Base-by-base conservation (phyloP, 2,797 vertebrate species). In the Eurystomus glaucurus region DNA sequence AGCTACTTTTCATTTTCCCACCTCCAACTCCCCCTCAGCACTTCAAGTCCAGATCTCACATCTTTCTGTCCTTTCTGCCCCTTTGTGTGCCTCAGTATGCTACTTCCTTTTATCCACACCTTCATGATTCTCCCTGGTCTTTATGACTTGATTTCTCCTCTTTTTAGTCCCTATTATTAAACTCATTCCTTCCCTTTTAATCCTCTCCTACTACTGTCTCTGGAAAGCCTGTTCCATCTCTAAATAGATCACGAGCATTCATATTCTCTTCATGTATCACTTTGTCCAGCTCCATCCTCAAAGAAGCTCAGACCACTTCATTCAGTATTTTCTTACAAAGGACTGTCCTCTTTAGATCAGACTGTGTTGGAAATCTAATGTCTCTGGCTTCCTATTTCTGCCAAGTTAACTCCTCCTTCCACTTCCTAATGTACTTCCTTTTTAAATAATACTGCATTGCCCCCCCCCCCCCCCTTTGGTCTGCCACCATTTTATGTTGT, bases 221-320 rank as follows among this genome's bases (percentile, higher is more conserved):
- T 76, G 43, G 64, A 92, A 94, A 93, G 46, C 77, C 62, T 94
- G 35, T 85, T 84, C 86, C 70, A 87, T 81, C 35, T 35, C 58
- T 89, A 72, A 70, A 69, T 41, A 91, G 62, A 58, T 62, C 62
- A 85, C 66, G 20, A 65, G 4, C 72, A 45, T 78, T 77, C 77
- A 62, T 88, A 31, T 60, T 89, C n/a, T 95, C 43, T 88, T 92
- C 86, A 76, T 79, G 22, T 87, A 66, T 70, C 46, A 62, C 70
- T 88, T 96, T 72, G n/a, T 94, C 50, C 19, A 18, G 43, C 35
- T 96, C 21, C 77, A 60, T 89, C 85, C 86, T 92, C 88, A 92
- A 78, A 92, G 88, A 95, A 96, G 77, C 66, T 94, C 70, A 85
- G 55, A 93, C 35, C 25, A 85, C 88, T 93, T 89, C 11, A 79